Evolutionary conservation across 2,797 vertebrate genomes (phyloP), one percentile per base, ranked within the genome.

Genomic region (Antennarius maculatus): DNA sequence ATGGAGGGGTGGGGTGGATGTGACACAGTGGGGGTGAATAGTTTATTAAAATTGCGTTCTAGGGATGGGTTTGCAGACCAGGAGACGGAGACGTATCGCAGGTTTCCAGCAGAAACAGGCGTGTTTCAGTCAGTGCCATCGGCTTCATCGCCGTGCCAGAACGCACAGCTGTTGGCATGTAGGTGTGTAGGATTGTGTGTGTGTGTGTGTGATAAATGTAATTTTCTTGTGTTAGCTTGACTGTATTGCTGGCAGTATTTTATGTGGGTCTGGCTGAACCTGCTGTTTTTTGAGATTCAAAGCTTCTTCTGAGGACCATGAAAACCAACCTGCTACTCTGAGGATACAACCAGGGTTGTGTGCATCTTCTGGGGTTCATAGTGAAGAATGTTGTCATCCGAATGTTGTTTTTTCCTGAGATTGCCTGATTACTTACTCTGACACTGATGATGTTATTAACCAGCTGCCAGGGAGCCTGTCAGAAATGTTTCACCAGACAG

Each of bases 361-460:
- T 64, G 63, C 67, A 68, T 79, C 83, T 77, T 79, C 66, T 65
- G 80, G 71, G 79, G 69, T 69, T 78, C 59, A 57, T 29, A 41
- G 72, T 87, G 86, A 90, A 59, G 71, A 79, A 88, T 89, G 77
- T 64, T 77, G 72, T 69, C 74, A 81, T 79, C 84, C 69, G 61
- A 62, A 66, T 84, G 81, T 77, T 81, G 75, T 54, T 77, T 81
- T 83, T 79, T 81, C 69, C 77, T 55, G 69, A 69, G 73, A 88
- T 81, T 76, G 65, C 63, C 85, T 84, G 82, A 89, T 92, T 82
- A 84, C 82, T 91, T 88, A 89, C 74, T 75, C 53, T 87, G 88
- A 91, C 89, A 90, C 84, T 90, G 89, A 92, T 90, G 84, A 84
- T 12, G 70, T 76, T 64, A 85, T 92, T 88, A 92, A 74, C 89